These are phyloP conservation scores for Drosophila tristis DNA, from an alignment of 1,140 invertebrate species.

Conservation along the genomic window DNA sequence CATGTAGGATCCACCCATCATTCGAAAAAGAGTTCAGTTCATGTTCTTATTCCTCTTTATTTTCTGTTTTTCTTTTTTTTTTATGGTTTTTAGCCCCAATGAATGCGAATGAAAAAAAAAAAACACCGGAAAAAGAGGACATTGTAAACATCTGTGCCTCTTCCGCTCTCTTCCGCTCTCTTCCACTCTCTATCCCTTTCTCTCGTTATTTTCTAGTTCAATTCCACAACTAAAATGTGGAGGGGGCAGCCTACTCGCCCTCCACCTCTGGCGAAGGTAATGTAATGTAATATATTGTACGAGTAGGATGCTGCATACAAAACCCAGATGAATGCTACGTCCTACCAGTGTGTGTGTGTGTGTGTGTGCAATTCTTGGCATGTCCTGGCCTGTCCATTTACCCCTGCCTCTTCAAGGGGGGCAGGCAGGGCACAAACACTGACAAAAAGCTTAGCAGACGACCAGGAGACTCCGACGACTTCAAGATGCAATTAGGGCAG, in stretches of 20 bases:
- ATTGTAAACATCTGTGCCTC: conserved; percentile 63
- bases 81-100: conserved; percentile 7
- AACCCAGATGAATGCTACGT: not conserved
- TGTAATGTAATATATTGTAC: conserved; percentile 69
- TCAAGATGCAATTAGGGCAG: conserved; percentile 72
- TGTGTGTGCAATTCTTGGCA: conserved; percentile 27
- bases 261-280: conserved; percentile 33
- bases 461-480: conserved; percentile 43
- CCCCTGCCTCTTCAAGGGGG: conserved; percentile 4
- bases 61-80: conserved; percentile 17
- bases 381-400: conserved; percentile 28
- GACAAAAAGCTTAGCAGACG: conserved; percentile 27
- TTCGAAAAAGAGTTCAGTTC: conserved; percentile 19
- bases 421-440: conserved; percentile 8
- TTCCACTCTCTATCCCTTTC: too few species aligned
- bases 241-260: conserved; percentile 41
- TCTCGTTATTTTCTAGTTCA: conserved; percentile 71
- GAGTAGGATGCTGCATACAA: conserved; percentile 17
- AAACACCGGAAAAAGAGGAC: conserved; percentile 33
- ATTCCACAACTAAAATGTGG: conserved; percentile 65
- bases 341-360: conserved; percentile 12
- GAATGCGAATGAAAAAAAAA: conserved; percentile 56
- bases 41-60: conserved; percentile 23
- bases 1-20: conserved; percentile 20
- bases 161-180: too few species aligned